Evolutionary conservation across 2,797 vertebrate genomes (phyloP), one percentile per base, ranked within the genome.

Genomic region (Telmatherina bonti): DNA sequence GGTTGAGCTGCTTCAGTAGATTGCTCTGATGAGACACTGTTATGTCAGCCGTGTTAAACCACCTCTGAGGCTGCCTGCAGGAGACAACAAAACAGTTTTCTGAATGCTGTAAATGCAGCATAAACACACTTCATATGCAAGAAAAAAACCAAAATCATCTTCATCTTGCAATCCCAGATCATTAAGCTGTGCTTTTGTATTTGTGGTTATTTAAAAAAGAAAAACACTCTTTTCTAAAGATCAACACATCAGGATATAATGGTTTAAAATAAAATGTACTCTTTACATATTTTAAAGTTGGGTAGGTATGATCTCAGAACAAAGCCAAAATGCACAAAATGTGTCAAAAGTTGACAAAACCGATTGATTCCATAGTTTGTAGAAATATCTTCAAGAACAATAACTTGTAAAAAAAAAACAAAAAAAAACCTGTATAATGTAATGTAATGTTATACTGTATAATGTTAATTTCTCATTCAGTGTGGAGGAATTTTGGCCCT

Each of bases 1-100:
- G 96, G 66, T 99, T 96, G 15, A 99, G 94, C 53, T 99, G 97
- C 74, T 98, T 93, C 79, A 99, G 86, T 76, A 99, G 94, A 84
- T 94, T 96, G 80, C 93, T 96, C 83, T 98, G 97, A 84, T 99
- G 97, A 79, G 90, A 85, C 15, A 95, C 96, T 45, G 96, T 96
- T 93, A 99, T 99, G 94, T 99, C 97, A 75, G 96, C 90, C 0
- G 93, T 85, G 84, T 93, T 93, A 87, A 93, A 93, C 93, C 93
- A 93, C 77, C 93, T 89, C 82, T 93, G 90, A 70, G 92, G 88
- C 81, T 92, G 93, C 86, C 95, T 95, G 90, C 72, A 80, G 87
- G 76, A 87, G 55, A 90, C 56, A 88, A 70, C 65, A 78, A 0
- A 57, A 82, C 69, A 85, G 20, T 65, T 63, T 47, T 62, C 74